Base-by-base conservation (phyloP, 2,113 vertebrate species). In the Aegithalos caudatus region DNA sequence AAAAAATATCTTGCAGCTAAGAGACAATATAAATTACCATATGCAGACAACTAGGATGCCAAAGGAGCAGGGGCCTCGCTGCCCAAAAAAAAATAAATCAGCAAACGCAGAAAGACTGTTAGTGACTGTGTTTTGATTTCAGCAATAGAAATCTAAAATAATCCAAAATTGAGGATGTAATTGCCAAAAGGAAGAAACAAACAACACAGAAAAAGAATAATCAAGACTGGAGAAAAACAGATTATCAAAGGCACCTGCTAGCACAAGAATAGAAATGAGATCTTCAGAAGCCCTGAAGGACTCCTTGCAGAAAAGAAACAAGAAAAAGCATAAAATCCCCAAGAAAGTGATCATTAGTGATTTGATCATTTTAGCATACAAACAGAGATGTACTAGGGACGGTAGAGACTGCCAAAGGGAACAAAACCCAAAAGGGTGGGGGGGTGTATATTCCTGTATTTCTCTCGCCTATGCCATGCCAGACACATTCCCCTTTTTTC, bases 181-280 rank as follows among this genome's bases (percentile, higher is more conserved):
- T 81, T 86, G 92, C 72, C 80, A 92, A 92, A 91, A 86, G 77
- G 83, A 94, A 83, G 60, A 96, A 92, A 83, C 57, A 95, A 79
- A 76, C 73, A 95, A 66, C 53, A 81, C 31, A 82, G 44, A 86
- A 90, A 87, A 90, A 93, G 81, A 91, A 95, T 66, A 88, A 95
- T 78, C 64, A 91, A 81, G 81, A 86, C 54, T 42, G 24, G 31
- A 83, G 58, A 88, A 92, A 88, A 92, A 47, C n/a, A 84, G 64
- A 89, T 87, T 89, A 97, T 93, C 86, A 92, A 94, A 94, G 81
- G 50, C 91, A 97, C 88, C 91, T 90, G 53, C 64, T 83, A 81
- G 37, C 88, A 86, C 88, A 83, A 86, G 83, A 93, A 90, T 16
- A 94, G 86, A 94, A 90, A 86, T 78, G 54, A 94, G 88, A 91